Evolutionary conservation across 2,888 invertebrate species (phyloP), one percentile per base, ranked within the genome.

Genomic region (Pegoplata infirma): DNA sequence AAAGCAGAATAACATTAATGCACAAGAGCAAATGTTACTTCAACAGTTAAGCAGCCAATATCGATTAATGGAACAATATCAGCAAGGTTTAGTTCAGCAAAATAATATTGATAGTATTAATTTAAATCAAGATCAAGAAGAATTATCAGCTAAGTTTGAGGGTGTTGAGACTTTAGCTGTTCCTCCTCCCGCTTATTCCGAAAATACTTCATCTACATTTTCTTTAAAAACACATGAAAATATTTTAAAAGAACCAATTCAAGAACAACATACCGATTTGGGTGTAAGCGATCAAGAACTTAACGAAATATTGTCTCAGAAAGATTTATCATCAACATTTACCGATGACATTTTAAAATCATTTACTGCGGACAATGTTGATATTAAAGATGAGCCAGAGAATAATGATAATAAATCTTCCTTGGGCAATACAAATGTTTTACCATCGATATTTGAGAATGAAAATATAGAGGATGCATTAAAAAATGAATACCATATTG

Each of bases 341-440:
- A 96, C 97, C 49, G 97, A 97, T 89, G 96, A 97, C 89, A 90
- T 97, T 74, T 90, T 97, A 67, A 95, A 96, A 88, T 95, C 96
- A 84, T 95, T 97, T 85, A 94, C 94, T 10, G 94, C 94, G 17
- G 92, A 94, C 12, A 93, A 93, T 80, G 91, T 94, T 1, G 92
- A 92, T 58, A 90, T 90, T n/a, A 90, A 90, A 66, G 83, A 89
- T 21, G 88, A 87, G 78, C 83, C 87, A 23, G 83, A 83, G 36
- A 83, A 82, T 66, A 82, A 83, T 51, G 81, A 75, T 55, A 83
- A 69, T 56, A 78, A 74, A 3, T n/a, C 80, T 1, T n/a, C n/a
- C n/a, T 40, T 66, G 10, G 40, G 10, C 32, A 64, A 66, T n/a
- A 21, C 23, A 0, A n/a, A n/a, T n/a, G n/a, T n/a, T n/a, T n/a